A percentile compares a stretch with the other conserved stretches of the same genome.
Conservation (phyloP, 2,113 vertebrate species). For the Cheilinus undulatus region DNA sequence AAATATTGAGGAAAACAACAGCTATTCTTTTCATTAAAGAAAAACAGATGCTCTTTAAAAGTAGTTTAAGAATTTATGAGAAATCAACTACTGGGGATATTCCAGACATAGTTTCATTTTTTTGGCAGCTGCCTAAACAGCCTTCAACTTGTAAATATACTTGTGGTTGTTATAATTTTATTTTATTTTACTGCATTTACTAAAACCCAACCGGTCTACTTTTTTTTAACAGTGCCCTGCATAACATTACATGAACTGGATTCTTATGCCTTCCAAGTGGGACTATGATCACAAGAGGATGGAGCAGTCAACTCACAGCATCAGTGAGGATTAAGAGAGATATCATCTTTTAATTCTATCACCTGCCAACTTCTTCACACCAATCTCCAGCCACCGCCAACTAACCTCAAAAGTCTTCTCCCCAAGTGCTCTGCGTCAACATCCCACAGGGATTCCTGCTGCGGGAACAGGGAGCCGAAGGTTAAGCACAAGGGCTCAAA, state of each 20-base stretch:
- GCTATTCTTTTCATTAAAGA: not conserved
- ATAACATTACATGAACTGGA: conserved; percentile 81
- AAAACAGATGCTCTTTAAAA: conserved; percentile 11
- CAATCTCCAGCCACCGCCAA: conserved; percentile 18
- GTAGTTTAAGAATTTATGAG: not conserved
- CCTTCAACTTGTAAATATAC: not conserved
- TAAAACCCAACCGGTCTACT: conserved; percentile 5
- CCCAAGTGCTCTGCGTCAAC: conserved; percentile 47
- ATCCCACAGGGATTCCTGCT: conserved; percentile 32
- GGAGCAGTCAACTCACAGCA: conserved; percentile 14
- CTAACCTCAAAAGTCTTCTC: conserved; percentile 8
- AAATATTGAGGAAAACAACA: conserved; percentile 1
- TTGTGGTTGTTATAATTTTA: not conserved
- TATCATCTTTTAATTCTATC: conserved; percentile 17
- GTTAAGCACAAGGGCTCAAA: conserved; percentile 34
- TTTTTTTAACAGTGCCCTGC: conserved; percentile 75
- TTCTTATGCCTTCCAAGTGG: conserved; percentile 32
- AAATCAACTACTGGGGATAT: not conserved
- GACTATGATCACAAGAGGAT: conserved; percentile 56
- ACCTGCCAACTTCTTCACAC: conserved; percentile 7
- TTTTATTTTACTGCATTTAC: not conserved
- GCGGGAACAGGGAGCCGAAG: conserved; percentile 40
- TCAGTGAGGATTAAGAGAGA: conserved; percentile 54
- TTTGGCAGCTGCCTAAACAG: not conserved
- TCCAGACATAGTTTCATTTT: not conserved